Base-by-base conservation (phyloP, 2,888 invertebrate species). In the Apotomis capreana region DNA sequence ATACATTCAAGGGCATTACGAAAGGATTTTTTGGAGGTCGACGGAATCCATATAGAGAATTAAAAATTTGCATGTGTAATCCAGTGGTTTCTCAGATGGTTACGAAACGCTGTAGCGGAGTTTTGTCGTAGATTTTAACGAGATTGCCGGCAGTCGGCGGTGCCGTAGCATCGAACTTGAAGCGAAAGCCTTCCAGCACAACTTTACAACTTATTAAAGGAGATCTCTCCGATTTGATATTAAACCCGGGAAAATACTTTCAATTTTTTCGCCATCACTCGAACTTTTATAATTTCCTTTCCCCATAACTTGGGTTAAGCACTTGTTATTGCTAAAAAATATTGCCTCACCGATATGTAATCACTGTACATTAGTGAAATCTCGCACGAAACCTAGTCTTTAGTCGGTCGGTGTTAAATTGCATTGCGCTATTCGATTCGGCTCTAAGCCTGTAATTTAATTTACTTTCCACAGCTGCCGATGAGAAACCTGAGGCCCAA, bases 151-250 rank as follows among this genome's bases (percentile, higher is more conserved):
- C 83, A 84, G 87, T 85, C 87, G 86, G 85, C 84, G 81, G 80
- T 83, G 81, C 84, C 81, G 83, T 82, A 81, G 82, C 84, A 83
- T 85, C 86, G 83, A 88, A 89, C 85, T 89, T 82, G 83, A 84
- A 83, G 84, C 80, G 82, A 83, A 85, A 84, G 83, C 87, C 84
- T 86, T 87, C 87, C 83, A 83, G 87, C 86, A 85, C 85, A 89
- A 92, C 87, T 92, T 91, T 88, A 87, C 86, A 89, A 91, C 87
- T 91, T 92, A 89, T 91, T 88, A 89, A 85, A 87, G 82, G 81
- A 87, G 84, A 88, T 88, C 83, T 85, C 81, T 82, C 80, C 82
- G 83, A 88, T 89, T 87, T 85, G 83, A 88, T 87, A 87, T 87
- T 84, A 86, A 86, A 84, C 83, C 82, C 80, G 77, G 80, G 78